phyloP scores from a whole-genome alignment of 2,113 vertebrate genomes.

The Diglossa brunneiventris region DNA sequence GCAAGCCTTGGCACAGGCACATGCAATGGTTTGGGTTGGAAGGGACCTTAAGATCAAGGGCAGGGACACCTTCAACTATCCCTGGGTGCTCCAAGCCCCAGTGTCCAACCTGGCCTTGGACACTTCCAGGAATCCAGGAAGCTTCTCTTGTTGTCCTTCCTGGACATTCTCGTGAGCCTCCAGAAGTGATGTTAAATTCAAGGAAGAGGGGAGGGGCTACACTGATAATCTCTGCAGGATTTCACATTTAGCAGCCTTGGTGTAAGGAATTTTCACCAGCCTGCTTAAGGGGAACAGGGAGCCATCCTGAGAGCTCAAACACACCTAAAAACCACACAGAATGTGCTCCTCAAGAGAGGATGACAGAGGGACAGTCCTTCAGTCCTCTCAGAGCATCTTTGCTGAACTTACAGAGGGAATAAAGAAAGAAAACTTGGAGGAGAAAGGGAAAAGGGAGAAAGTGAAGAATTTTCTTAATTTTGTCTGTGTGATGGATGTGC shows the following conservation, averaged over 20 bases:
- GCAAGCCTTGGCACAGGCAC: background rate
- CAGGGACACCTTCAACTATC: background rate
- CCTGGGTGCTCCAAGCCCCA: accelerated
- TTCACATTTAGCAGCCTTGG: background rate
- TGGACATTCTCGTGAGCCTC: background rate
- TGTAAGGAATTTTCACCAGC: background rate
- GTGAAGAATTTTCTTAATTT: background rate
- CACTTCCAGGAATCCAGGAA: background rate
- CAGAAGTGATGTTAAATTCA: background rate
- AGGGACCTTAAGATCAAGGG: no score
- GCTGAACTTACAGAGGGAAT: background rate
- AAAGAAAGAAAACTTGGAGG: background rate
- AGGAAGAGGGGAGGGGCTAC: background rate
- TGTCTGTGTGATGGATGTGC: background rate
- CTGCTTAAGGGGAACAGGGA: background rate
- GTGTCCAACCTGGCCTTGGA: background rate
- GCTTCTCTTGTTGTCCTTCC: background rate
- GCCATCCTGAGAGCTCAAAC: background rate
- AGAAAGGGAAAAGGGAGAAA: background rate
- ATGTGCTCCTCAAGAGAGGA: background rate
- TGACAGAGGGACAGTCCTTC: background rate
- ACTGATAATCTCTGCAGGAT: background rate
- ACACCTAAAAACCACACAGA: background rate
- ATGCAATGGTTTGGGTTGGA: background rate
- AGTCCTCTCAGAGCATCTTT: background rate